Evolutionary conservation across 1,140 invertebrate species (phyloP), one percentile per base, ranked within the genome.

Genomic region (Sipha flava): DNA sequence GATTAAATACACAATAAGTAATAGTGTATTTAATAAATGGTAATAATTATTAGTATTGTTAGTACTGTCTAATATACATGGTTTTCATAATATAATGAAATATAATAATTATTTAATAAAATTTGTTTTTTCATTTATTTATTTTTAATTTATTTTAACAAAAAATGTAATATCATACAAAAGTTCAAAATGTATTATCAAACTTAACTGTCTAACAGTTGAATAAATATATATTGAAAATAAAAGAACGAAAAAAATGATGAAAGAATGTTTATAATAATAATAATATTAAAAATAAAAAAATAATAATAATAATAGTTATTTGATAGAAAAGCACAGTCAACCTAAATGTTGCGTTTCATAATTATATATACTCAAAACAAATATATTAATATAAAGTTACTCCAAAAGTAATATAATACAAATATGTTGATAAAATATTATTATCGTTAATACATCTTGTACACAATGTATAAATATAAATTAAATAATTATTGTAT

Each of bases 201-300:
- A 37, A 73, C 70, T 34, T 73, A 73, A 70, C 40, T 70, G 23
- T 47, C 66, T 70, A 70, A 70, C 23, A 70, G 66, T 70, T 70
- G 26, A 47, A 45, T 6, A 40, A 70, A 70, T 70, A 66, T 23
- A 26, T n/a, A n/a, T n/a, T 40, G 23, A 70, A 40, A 29, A 40
- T 40, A 40, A 4, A 40, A 40, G 37, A 40, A 40, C 37, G n/a
- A n/a, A 70, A 7, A 70, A 47, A 29, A 70, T 47, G 43, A 47
- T n/a, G 23, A 68, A 68, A 68, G 23, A 29, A 68, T 37, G 14
- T 18, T 45, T 70, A 66, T 47, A 47, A 40, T 47, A 29, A 70
- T 68, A 68, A 68, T 68, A 40, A 59, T 66, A 66, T 40, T 2
- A 10, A 40, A 40, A 23, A 23, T 40, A 40, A 40, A 18, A 70